A percentile compares a stretch with the other conserved stretches of the same genome.
phyloP scores from a whole-genome alignment of 2,797 vertebrate genomes.

The Glossophaga mutica region DNA sequence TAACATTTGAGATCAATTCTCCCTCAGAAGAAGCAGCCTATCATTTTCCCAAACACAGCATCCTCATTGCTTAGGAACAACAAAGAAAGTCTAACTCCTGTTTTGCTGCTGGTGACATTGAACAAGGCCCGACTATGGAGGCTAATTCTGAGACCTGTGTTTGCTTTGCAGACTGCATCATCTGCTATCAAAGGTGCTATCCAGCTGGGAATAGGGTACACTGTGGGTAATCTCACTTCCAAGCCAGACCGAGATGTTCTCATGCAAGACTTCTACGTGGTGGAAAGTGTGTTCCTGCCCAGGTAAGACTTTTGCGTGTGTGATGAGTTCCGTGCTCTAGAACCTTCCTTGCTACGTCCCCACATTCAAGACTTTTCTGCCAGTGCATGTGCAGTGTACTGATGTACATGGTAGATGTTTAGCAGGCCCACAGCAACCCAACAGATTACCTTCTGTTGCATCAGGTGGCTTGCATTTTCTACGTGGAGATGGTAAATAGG shows the following conservation, averaged over 20 bases:
- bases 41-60: background rate
- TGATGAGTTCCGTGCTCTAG: background rate
- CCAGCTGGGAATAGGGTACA: slow-evolving; percentile 97
- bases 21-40: background rate
- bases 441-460: background rate
- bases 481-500: background rate
- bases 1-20: background rate
- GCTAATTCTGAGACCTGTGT: slow-evolving; percentile 61
- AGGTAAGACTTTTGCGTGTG: slow-evolving; percentile 85
- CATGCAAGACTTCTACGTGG: slow-evolving; percentile 99
- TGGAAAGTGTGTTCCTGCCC: slow-evolving; percentile 97
- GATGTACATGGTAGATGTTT: background rate
- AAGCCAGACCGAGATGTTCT: slow-evolving; percentile 98
- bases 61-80: background rate
- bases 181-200: slow-evolving; percentile 97
- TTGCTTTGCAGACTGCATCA: slow-evolving; percentile 90
- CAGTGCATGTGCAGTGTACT: too few relatives aligned
- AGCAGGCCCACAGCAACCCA: background rate
- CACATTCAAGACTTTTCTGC: background rate
- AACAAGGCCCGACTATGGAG: background rate
- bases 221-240: slow-evolving; percentile 97
- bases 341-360: background rate
- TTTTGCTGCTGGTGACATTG: background rate
- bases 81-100: background rate
- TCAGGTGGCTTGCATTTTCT: background rate